phyloP scores from a whole-genome alignment of 2,888 invertebrate species.

The Calliphora vomitoria region DNA sequence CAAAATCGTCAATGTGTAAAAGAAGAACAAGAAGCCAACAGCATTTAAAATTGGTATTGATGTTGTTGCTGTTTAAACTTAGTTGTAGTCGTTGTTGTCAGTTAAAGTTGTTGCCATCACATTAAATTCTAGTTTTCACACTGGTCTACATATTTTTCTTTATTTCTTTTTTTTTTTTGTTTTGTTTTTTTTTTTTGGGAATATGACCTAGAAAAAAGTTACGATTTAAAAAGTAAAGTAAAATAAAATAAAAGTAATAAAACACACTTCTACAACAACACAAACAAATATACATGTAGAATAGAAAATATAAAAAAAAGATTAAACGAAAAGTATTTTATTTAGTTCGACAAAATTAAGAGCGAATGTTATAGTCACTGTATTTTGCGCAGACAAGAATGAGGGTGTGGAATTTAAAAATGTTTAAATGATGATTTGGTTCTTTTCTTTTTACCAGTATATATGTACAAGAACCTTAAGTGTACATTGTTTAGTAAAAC shows the following conservation, averaged over 20 bases:
- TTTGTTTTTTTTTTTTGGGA: conserved; percentile 29
- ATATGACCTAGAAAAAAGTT: conserved; percentile 58
- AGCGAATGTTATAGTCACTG: conserved; percentile 1
- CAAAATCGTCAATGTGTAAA: background rate
- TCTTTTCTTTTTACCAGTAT: too few species aligned
- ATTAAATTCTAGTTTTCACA: conserved; percentile 49
- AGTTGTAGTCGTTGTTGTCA: background rate
- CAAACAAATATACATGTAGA: background rate
- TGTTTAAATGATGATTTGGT: background rate
- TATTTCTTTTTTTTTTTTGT: background rate
- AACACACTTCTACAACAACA: background rate
- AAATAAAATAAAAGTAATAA: conserved; percentile 34
- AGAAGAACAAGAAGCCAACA: conserved; percentile 20
- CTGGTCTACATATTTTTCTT: conserved; percentile 24
- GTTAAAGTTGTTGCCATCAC: background rate
- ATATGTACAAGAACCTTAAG: too few species aligned
- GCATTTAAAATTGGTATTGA: conserved; percentile 20
- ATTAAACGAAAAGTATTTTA: background rate
- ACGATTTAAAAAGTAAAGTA: conserved; percentile 28
- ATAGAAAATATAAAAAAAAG: background rate
- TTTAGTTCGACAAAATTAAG: conserved; percentile 1
- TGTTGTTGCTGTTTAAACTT: background rate
- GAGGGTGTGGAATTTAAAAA: conserved; percentile 34
- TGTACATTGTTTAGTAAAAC: too few species aligned
- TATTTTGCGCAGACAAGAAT: conserved; percentile 7